These are phyloP conservation scores for Clarias gariepinus DNA, from an alignment of 2,113 vertebrate species.

Conservation along the genomic window DNA sequence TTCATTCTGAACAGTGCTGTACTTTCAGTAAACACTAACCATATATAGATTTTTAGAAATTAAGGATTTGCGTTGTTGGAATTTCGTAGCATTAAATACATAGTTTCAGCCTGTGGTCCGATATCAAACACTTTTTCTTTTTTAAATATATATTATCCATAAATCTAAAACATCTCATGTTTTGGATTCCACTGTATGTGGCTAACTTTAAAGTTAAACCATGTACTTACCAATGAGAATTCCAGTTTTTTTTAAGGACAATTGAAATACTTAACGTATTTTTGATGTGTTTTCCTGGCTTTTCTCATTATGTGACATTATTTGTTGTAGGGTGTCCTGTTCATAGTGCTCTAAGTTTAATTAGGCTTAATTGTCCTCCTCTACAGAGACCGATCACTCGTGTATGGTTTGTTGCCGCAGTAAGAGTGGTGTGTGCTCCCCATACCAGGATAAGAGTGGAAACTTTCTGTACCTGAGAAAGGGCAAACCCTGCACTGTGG, in stretches of 20 bases:
- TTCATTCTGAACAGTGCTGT: neutral
- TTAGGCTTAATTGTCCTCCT: neutral
- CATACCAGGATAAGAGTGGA: constrained; percentile 63
- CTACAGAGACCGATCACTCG: constrained; percentile 82
- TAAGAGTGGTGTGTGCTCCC: constrained; percentile 70
- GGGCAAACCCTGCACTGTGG: constrained; percentile 95
- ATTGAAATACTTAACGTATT: neutral
- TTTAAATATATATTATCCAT: neutral
- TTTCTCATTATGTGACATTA: neutral
- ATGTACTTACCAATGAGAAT: neutral
- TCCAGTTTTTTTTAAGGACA: neutral
- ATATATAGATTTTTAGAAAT: neutral
- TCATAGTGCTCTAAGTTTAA: neutral
- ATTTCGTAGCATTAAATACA: neutral
- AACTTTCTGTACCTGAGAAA: constrained; percentile 85
- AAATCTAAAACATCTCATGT: neutral
- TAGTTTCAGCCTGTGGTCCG: too few relatives aligned
- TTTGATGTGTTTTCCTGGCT: neutral
- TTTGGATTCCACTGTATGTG: neutral
- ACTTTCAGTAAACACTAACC: neutral
- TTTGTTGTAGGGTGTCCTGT: neutral
- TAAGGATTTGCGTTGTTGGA: neutral
- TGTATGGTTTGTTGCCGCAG: constrained; percentile 91
- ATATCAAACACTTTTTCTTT: neutral
- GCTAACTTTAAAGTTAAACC: neutral